Evolutionary conservation across 2,797 vertebrate species (phyloP).

Genomic region (Ispidina lecontei): DNA sequence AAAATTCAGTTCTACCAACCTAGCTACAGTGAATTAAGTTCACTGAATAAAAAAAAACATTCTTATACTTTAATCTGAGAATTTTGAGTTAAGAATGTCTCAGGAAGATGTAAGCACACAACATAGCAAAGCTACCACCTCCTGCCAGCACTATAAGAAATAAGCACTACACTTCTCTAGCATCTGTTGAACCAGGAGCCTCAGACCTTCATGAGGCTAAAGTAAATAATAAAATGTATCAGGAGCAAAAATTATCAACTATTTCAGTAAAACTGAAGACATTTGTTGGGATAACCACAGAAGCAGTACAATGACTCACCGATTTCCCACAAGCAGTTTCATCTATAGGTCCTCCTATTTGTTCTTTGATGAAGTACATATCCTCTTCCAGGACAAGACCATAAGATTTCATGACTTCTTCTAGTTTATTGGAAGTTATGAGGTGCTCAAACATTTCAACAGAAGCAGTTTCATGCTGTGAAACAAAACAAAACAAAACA

Average conservation of each 20-base stretch:
- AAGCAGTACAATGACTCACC: conserved; percentile 34
- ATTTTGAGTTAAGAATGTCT: background rate
- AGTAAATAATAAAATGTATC: background rate
- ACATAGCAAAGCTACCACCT: background rate
- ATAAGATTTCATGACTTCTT: conserved; percentile 78
- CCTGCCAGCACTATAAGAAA: background rate
- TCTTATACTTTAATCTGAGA: background rate
- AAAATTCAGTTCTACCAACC: background rate
- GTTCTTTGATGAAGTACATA: conserved; percentile 92
- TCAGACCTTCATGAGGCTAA: background rate
- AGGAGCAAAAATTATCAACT: background rate
- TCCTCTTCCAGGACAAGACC: conserved; percentile 87
- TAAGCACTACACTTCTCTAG: background rate
- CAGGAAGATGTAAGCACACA: background rate
- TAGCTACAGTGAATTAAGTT: background rate
- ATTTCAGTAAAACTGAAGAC: background rate
- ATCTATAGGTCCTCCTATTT: conserved; percentile 85
- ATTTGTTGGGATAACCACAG: background rate
- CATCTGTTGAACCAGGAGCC: background rate
- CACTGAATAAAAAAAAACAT: background rate
- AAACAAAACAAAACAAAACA: background rate
- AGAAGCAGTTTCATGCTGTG: conserved; percentile 89
- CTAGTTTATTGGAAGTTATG: conserved; percentile 82
- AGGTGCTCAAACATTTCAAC: conserved; percentile 93
- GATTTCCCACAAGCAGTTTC: background rate